Evolutionary conservation across 2,888 invertebrate genomes (phyloP).

Genomic region (Chouioia cunea): DNA sequence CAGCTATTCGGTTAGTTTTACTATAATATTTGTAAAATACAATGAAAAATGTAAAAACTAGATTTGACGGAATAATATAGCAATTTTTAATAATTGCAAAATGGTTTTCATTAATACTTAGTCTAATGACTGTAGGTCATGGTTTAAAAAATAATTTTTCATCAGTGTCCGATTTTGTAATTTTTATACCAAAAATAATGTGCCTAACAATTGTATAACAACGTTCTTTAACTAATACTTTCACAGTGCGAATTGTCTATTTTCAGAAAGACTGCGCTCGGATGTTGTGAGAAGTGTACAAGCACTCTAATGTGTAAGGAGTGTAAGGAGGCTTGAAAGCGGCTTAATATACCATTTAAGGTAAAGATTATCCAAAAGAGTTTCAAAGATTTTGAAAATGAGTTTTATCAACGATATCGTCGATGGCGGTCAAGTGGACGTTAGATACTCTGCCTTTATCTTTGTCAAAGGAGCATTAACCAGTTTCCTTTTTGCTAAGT

Average conservation of each 20-base stretch:
- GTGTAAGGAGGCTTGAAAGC: conserved; percentile 9
- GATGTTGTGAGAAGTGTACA: conserved; percentile 20
- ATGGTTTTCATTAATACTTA: conserved; percentile 49
- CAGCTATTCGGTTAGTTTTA: too few species aligned
- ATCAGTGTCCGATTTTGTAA: conserved; percentile 35
- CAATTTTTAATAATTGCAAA: neutral
- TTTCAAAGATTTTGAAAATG: conserved; percentile 39
- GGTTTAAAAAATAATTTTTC: conserved; percentile 26
- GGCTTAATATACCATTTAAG: conserved; percentile 63
- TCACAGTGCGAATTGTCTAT: conserved; percentile 59
- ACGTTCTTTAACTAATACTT: conserved; percentile 23
- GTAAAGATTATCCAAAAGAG: conserved; percentile 67
- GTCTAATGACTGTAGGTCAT: conserved; percentile 32
- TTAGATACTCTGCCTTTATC: conserved; percentile 24
- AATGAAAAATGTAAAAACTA: too few species aligned
- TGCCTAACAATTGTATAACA: conserved; percentile 37
- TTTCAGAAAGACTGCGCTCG: conserved; percentile 60
- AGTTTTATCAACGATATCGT: conserved; percentile 36
- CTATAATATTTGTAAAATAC: too few species aligned
- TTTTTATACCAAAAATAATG: conserved; percentile 39
- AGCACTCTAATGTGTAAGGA: conserved; percentile 9
- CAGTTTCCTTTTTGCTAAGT: conserved; percentile 30
- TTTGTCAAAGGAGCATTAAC: conserved; percentile 11
- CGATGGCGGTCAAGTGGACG: conserved; percentile 27
- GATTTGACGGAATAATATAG: too few species aligned